These are phyloP conservation scores for Lingula anatina DNA, from an alignment of 2,888 invertebrate genomes.

Conservation along the genomic window DNA sequence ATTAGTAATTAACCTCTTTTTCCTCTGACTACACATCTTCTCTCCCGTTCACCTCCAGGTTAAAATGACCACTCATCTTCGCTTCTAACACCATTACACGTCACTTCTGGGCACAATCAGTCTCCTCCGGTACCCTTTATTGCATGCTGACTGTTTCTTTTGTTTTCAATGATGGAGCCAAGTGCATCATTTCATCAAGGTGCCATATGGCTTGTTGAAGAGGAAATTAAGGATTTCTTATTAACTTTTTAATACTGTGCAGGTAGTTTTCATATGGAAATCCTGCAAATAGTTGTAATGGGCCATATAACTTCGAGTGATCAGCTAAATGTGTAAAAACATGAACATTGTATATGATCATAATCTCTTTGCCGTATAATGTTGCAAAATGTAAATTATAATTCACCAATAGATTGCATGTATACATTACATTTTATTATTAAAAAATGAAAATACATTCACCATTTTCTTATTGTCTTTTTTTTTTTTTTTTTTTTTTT, in stretches of 20 bases:
- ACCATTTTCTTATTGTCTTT: too few species aligned
- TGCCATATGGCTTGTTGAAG: background rate
- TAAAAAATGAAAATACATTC: slow-evolving; percentile 6
- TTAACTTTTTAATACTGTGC: background rate
- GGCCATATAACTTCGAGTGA: background rate
- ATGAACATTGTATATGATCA: slow-evolving; percentile 6
- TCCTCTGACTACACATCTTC: too few species aligned
- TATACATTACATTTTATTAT: slow-evolving; percentile 8
- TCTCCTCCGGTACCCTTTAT: too few species aligned
- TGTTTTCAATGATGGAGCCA: background rate
- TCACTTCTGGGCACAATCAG: too few species aligned
- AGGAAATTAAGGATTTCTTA: background rate
- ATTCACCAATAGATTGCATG: slow-evolving; percentile 9
- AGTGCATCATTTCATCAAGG: background rate
- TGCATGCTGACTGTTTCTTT: background rate
- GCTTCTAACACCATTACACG: too few species aligned
- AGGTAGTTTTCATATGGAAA: background rate
- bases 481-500: too few species aligned
- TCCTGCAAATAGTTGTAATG: background rate
- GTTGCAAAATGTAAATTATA: slow-evolving; percentile 13
- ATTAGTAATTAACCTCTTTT: too few species aligned
- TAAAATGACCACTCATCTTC: too few species aligned
- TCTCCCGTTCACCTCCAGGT: too few species aligned
- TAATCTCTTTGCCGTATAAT: slow-evolving; percentile 10
- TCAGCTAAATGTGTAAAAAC: background rate